A percentile compares a stretch with the other conserved stretches of the same genome.
Evolutionary conservation across 2,888 invertebrate species (phyloP).

Genomic region (Emmelina monodactyla): DNA sequence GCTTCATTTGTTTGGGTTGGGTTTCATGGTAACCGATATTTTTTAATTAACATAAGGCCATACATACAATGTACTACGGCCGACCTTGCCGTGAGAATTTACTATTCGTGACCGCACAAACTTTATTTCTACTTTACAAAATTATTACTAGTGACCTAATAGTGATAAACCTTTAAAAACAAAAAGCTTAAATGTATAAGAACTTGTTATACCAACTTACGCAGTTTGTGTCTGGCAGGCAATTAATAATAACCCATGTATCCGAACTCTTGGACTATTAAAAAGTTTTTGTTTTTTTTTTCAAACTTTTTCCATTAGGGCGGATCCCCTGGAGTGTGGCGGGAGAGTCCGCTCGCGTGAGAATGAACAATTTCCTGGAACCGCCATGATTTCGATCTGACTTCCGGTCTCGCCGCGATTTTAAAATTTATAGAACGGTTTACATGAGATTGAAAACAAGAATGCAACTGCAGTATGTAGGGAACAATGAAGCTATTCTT

Average conservation of each 20-base stretch:
- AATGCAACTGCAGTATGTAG: constrained; percentile 21
- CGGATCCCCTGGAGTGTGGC: constrained; percentile 44
- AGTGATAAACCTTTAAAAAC: no score
- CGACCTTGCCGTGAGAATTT: no score
- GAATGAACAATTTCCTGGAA: constrained; percentile 63
- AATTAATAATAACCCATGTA: constrained; percentile 1
- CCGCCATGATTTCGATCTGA: constrained; percentile 62
- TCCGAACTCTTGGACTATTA: constrained; percentile 10
- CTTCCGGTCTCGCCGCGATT: constrained; percentile 62
- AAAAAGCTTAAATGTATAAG: no score
- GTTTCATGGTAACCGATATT: no score
- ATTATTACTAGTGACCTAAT: no score
- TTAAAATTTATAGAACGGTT: constrained; percentile 60
- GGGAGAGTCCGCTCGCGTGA: constrained; percentile 50
- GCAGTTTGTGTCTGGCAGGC: neutral
- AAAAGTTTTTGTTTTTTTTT: constrained; percentile 57
- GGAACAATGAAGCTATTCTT: constrained; percentile 21
- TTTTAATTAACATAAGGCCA: no score
- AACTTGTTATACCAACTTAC: no score
- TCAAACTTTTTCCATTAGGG: constrained; percentile 60
- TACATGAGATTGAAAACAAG: constrained; percentile 54
- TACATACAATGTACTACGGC: no score
- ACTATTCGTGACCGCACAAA: no score
- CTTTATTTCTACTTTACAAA: no score
- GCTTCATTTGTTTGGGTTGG: no score